Evolutionary conservation across 1,140 invertebrate genomes (phyloP), one percentile per base, ranked within the genome.

Genomic region (Sesamia nonagrioides): DNA sequence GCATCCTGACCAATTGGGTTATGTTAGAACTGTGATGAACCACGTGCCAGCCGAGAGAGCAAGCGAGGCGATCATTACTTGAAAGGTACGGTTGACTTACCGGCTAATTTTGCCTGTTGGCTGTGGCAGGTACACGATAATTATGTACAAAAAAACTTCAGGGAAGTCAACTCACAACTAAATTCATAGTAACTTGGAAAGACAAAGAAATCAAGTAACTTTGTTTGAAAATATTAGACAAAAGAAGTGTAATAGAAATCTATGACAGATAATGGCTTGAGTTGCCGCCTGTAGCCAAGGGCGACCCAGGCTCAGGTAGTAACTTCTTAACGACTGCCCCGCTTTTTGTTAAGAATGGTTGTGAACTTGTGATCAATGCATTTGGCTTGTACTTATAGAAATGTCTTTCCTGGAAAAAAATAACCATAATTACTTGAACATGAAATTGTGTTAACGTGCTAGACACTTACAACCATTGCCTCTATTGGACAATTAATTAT

Each of bases 231-330:
- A 63, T 63, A 42, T 75, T 61, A 35, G 73, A 75, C 73, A 17
- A 75, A 75, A 50, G 58, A n/a, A 63, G 18, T 61, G 60, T 60
- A 60, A 48, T 35, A 50, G 58, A 63, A 63, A 63, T 63, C 73
- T 63, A 61, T 75, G 42, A 61, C 21, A 61, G 27, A 61, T 63
- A 21, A 75, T 75, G 52, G 48, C 48, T 73, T 73, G 71, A 52
- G 33, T 63, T 61, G 73, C n/a, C 72, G 56, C 21, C 42, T 75
- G 58, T 13, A 15, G 58, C 54, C 73, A 75, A 75, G 73, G 73
- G 15, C 42, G 40, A 42, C 37, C 37, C 71, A 50, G 17, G 9
- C 71, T 74, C 71, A 74, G 71, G 71, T 74, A 74, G 71, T 73
- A 58, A 40, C 11, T 74, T 74, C 45, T 58, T 42, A 45, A 27